Conservation (phyloP, 2,797 vertebrate genomes). For the Halcyon leucocephala region DNA sequence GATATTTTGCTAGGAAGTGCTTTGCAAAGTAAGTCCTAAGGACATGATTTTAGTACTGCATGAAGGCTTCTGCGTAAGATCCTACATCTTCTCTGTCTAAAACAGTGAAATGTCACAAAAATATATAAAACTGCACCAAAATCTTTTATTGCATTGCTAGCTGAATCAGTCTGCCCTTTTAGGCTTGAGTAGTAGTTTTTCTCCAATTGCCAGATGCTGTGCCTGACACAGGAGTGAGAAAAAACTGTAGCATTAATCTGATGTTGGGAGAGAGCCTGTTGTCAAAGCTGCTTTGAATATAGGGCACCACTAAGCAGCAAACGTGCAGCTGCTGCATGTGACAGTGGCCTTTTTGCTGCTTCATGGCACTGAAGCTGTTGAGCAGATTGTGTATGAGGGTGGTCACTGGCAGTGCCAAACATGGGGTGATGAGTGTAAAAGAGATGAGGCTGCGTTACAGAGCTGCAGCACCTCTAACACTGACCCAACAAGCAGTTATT, state of each 20-base stretch:
- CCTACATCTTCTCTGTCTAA: neutral
- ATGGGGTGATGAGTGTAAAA: neutral
- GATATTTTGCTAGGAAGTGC: neutral
- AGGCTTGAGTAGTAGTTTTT: neutral
- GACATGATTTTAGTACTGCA: neutral
- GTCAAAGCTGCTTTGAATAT: neutral
- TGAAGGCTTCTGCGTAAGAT: neutral
- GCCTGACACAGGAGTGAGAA: neutral
- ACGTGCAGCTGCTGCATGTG: neutral
- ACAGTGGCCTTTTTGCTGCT: neutral
- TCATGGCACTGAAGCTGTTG: neutral
- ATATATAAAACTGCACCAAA: neutral
- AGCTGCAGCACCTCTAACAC: neutral
- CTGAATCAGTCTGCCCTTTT: neutral
- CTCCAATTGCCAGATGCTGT: fast-evolving
- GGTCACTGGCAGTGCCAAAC: neutral
- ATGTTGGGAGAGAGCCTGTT: neutral
- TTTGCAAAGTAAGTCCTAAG: neutral
- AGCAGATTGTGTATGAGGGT: neutral
- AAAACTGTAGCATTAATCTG: neutral
- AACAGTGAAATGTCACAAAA: neutral
- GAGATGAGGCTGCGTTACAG: neutral
- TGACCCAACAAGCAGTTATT: neutral
- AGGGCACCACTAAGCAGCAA: neutral
- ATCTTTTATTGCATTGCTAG: neutral